Conservation (phyloP, 2,113 vertebrate genomes). For the Colistium nudipinnis region DNA sequence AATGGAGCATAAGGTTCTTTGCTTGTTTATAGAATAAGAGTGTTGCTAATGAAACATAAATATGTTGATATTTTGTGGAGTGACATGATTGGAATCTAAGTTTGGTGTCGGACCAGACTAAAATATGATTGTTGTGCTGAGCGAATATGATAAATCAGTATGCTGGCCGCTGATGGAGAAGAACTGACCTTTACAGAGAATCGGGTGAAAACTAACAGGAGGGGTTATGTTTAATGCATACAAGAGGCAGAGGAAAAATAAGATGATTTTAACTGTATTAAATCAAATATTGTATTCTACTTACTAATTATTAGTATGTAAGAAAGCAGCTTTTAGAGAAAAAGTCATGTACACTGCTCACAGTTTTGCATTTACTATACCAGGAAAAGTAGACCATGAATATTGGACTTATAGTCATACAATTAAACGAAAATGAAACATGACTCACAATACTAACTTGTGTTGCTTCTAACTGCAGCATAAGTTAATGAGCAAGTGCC, state of each 20-base stretch:
- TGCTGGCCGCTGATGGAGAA: background rate
- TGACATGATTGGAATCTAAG: background rate
- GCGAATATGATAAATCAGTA: conserved; percentile 8
- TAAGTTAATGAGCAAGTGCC: too few species aligned
- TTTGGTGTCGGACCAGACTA: background rate
- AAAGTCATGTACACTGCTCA: background rate
- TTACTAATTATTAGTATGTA: background rate
- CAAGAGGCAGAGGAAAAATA: too few species aligned
- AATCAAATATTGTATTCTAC: too few species aligned
- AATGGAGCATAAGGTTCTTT: background rate
- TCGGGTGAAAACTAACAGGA: background rate
- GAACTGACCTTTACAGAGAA: conserved; percentile 15
- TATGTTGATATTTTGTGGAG: background rate
- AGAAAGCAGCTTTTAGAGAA: background rate
- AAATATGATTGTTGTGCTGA: background rate
- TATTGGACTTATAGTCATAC: too few species aligned
- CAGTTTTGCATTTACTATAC: background rate
- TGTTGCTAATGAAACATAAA: background rate
- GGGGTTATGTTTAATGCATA: too few species aligned
- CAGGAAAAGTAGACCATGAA: too few species aligned
- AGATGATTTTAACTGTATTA: too few species aligned
- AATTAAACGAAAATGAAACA: too few species aligned
- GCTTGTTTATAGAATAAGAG: background rate
- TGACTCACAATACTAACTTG: too few species aligned
- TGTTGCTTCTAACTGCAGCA: too few species aligned